Evolutionary conservation across 1,140 invertebrate genomes (phyloP), one percentile per base, ranked within the genome.

Genomic region (Nasonia giraulti): DNA sequence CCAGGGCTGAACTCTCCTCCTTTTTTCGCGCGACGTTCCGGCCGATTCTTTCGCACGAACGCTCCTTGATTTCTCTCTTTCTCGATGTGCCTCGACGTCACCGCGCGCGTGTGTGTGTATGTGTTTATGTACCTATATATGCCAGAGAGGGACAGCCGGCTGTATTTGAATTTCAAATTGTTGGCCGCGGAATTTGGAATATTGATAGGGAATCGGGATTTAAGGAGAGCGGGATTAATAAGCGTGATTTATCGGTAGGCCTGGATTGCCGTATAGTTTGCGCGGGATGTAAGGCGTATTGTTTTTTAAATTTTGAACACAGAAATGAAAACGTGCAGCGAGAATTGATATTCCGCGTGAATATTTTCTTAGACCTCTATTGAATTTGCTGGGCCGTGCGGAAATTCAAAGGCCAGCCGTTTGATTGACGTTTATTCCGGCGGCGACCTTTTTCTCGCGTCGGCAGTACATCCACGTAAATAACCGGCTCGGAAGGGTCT

Each of bases 31-130:
- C 55, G 44, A 78, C 62, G 17, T 68, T 69, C 33, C 73, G 11
- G 37, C 83, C 87, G 88, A 89, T 89, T 89, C 86, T 89, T 87
- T 89, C 89, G 87, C 89, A 89, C 89, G 88, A 84, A 81, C 88
- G 88, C 87, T 55, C 74, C 89, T 87, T 85, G 85, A 88, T 87
- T 88, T 87, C 86, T 62, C 55, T 62, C 55, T 62, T 6, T 62
- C 55, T 27, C 27, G 27, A 1, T 62, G 11, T 71, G 5, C 33
- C 33, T 37, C 33, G 33, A 37, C 14, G 33, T 17, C 27, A 8
- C 23, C 66, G 27, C 76, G 44, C 31, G 50, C 4, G 47, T 10
- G 69, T 33, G 69, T 33, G 69, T 23, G 37, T 47, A n/a, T n/a
- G 40, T 76, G 74, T 76, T 10, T 75, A 20, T 37, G 12, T 12